A percentile compares a stretch with the other conserved stretches of the same genome.
Evolutionary conservation across 1,140 invertebrate genomes (phyloP).

Genomic region (Oryzaephilus surinamensis): DNA sequence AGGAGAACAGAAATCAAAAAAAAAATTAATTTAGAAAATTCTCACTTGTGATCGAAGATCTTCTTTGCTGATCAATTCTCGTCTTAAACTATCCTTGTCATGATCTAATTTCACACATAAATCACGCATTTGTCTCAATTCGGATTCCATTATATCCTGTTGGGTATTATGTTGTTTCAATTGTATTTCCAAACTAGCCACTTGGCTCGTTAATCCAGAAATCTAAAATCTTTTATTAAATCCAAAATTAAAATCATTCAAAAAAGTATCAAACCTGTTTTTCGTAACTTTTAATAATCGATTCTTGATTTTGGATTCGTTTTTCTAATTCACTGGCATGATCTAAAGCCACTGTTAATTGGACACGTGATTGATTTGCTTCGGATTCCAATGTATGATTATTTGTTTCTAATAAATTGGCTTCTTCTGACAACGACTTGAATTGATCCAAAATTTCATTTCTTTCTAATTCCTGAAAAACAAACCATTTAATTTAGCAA

Average conservation of each 20-base stretch:
- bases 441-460: conserved; percentile 63
- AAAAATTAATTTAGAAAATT: neutral
- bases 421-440: conserved; percentile 56
- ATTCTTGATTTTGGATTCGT: conserved; percentile 40
- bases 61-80: conserved; percentile 36
- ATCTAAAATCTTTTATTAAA: neutral
- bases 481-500: conserved; percentile 4
- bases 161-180: conserved; percentile 36
- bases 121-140: conserved; percentile 40
- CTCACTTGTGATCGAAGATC: conserved; percentile 34
- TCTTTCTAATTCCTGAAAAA: conserved; percentile 51
- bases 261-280: conserved; percentile 37
- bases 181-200: conserved; percentile 43
- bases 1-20: too few relatives aligned
- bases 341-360: conserved; percentile 42
- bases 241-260: neutral
- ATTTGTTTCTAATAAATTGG: conserved; percentile 56
- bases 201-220: conserved; percentile 42
- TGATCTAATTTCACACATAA: conserved; percentile 43
- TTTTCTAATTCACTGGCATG: conserved; percentile 42
- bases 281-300: conserved; percentile 43
- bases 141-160: conserved; percentile 34
- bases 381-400: conserved; percentile 62
- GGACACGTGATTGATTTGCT: conserved; percentile 48
- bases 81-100: conserved; percentile 40